Evolutionary conservation across 1,140 invertebrate species (phyloP), one percentile per base, ranked within the genome.

Genomic region (Drosophila orosa): DNA sequence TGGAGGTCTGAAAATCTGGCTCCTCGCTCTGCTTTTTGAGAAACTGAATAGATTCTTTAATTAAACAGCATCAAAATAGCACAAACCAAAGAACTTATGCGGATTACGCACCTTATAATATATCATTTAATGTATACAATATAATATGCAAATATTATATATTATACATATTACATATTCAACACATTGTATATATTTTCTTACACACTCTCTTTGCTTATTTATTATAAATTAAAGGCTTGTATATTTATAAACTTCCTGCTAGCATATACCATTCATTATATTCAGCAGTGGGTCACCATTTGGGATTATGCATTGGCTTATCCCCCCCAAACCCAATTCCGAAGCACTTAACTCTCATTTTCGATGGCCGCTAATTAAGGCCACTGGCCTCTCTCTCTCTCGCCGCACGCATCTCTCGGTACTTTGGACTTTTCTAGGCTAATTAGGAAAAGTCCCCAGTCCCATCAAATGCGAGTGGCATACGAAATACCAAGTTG

Each of bases 291-390:
- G 27, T 29, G 13, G 29, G 24, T 31, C 10, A 17, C 13, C n/a
- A 35, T 44, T 44, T 17, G 13, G 29, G 39, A 37, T 69, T 56
- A 50, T 39, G 17, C 31, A 15, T 33, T 15, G 42, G 22, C 27
- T 71, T 48, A 58, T 39, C 19, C 68, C 25, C 29, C 19, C 19
- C 10, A 48, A 65, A 13, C 15, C 27, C 8, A 50, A 22, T 48
- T 27, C 58, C 13, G 13, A 13, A 24, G 33, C 67, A 71, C 66
- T 71, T 71, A 44, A 71, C 65, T 71, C 66, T 71, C 65, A 69
- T 71, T 71, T 58, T 58, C 66, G 65, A 15, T 33, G 65, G 66
- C 17, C 19, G 42, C 33, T 48, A 71, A 72, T 71, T 72, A 72
- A 71, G 68, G 68, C 48, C 68, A 57, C 29, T 8, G 33, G 25